Conservation (phyloP, 1,140 invertebrate genomes). For the Bombus polaris region DNA sequence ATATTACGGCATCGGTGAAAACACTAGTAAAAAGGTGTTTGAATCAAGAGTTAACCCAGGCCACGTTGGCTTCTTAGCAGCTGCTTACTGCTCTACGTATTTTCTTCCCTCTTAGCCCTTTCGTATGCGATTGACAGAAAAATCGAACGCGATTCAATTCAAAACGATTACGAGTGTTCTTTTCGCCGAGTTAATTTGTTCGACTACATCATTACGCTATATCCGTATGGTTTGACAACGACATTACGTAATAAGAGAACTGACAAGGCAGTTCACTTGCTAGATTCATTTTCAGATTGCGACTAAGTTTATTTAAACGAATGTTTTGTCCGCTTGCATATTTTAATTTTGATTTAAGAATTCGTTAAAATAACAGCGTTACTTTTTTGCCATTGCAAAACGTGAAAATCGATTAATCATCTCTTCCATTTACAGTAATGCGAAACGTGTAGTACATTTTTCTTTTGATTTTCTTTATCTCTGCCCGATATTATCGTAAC, state of each 20-base stretch:
- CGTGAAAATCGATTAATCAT: background rate
- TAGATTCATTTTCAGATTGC: constrained; percentile 17
- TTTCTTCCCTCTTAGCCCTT: background rate
- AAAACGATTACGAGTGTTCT: background rate
- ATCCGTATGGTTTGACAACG: constrained; percentile 59
- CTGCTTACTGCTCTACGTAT: constrained; percentile 39
- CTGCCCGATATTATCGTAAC: background rate
- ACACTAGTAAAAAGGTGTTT: constrained; percentile 23
- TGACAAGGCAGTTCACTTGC: constrained; percentile 39
- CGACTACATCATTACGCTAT: constrained; percentile 7
- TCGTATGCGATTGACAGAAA: background rate
- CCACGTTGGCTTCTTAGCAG: constrained; percentile 57
- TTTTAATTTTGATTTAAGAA: background rate
- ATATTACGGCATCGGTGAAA: background rate
- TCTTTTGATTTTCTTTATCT: background rate
- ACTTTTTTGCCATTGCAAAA: background rate
- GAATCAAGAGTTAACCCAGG: constrained; percentile 19
- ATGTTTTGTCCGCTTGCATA: background rate
- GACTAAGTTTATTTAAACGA: background rate
- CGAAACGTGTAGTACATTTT: background rate
- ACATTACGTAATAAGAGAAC: constrained; percentile 51
- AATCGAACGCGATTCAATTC: constrained; percentile 12
- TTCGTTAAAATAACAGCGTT: background rate
- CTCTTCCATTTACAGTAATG: no score
- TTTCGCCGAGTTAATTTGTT: constrained; percentile 18